Conservation (phyloP, 2,888 invertebrate genomes). For the Meliscaeva auricollis region DNA sequence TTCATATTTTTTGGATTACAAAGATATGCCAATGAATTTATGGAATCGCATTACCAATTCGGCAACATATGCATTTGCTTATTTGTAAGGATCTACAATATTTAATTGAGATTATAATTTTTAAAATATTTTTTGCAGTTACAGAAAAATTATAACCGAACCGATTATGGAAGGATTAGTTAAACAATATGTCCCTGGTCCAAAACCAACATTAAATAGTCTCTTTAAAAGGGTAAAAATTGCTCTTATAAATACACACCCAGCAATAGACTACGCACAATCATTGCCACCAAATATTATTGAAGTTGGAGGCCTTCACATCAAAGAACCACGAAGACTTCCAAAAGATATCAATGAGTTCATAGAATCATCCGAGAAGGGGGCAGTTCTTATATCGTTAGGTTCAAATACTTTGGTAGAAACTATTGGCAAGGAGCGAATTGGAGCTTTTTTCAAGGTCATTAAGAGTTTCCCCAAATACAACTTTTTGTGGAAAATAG, state of each 20-base stretch:
- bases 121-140: slow-evolving; percentile 17
- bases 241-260: slow-evolving; percentile 78
- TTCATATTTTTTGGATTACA: slow-evolving; percentile 59
- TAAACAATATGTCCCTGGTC: slow-evolving; percentile 35
- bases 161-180: slow-evolving; percentile 28
- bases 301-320: slow-evolving; percentile 79
- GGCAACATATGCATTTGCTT: slow-evolving; percentile 37
- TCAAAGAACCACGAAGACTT: slow-evolving; percentile 77
- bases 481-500: slow-evolving; percentile 81
- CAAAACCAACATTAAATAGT: slow-evolving; percentile 56
- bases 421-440: slow-evolving; percentile 57
- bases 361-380: slow-evolving; percentile 77
- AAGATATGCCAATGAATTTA: slow-evolving; percentile 73
- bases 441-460: slow-evolving; percentile 77
- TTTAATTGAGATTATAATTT: neutral
- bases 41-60: slow-evolving; percentile 67
- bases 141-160: slow-evolving; percentile 45
- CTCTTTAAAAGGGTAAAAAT: slow-evolving; percentile 74
- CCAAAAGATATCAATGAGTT: slow-evolving; percentile 78
- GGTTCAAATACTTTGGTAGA: slow-evolving; percentile 78
- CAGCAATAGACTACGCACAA: slow-evolving; percentile 76
- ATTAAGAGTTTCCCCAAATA: slow-evolving; percentile 79
- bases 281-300: slow-evolving; percentile 78
- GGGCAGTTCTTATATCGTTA: slow-evolving; percentile 79
- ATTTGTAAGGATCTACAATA: slow-evolving; percentile 35